Conservation (phyloP, 2,113 vertebrate genomes). For the Phyllostomus discolor region DNA sequence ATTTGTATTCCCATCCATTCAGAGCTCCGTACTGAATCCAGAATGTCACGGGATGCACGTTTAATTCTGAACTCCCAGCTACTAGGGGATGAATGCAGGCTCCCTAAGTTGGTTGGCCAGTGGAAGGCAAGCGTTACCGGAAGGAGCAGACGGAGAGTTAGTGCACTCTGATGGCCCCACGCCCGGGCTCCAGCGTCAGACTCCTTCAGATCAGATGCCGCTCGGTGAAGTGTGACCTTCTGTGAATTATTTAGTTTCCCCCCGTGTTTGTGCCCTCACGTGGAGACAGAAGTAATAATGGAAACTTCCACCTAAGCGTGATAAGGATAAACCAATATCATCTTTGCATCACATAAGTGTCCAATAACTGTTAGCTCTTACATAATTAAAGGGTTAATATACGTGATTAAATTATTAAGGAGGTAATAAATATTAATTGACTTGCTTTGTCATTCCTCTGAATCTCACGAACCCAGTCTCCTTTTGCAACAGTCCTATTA, state of each 20-base stretch:
- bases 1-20: neutral
- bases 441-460: neutral
- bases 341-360: neutral
- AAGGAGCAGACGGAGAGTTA: neutral
- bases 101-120: neutral
- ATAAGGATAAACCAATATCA: neutral
- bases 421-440: neutral
- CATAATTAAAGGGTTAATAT: neutral
- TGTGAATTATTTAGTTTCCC: neutral
- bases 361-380: neutral
- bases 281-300: neutral
- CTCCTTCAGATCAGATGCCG: neutral
- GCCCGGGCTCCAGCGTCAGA: no score
- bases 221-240: neutral
- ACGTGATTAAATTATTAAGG: neutral
- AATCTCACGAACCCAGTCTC: neutral
- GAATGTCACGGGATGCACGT: neutral
- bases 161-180: fast-evolving
- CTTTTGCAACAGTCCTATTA: neutral
- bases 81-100: neutral
- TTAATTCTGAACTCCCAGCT: neutral
- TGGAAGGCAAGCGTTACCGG: neutral
- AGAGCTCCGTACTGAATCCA: neutral
- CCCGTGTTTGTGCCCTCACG: neutral
- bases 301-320: neutral